Evolutionary conservation across 2,888 invertebrate genomes (phyloP).

Genomic region (Dryocosmus kuriphilus): DNA sequence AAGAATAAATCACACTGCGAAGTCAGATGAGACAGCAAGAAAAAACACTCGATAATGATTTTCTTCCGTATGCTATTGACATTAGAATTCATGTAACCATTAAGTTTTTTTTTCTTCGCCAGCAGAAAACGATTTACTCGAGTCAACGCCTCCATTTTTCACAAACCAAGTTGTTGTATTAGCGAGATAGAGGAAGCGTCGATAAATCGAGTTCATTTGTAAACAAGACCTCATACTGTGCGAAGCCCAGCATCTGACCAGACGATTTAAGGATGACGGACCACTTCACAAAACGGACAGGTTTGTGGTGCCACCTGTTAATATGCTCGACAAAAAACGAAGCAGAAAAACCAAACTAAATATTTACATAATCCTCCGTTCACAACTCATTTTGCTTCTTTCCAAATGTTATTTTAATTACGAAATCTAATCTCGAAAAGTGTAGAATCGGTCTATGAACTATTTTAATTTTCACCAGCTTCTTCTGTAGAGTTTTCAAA

Average conservation of each 20-base stretch:
- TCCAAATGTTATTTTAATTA: too few relatives aligned
- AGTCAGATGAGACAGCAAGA: too few relatives aligned
- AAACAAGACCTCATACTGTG: conserved; percentile 22
- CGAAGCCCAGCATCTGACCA: conserved; percentile 9
- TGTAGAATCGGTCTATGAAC: too few relatives aligned
- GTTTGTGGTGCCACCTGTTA: background rate
- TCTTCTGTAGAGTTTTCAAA: too few relatives aligned
- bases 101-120: background rate
- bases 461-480: too few relatives aligned
- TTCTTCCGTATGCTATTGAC: background rate
- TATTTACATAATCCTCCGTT: background rate
- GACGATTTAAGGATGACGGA: conserved; percentile 16
- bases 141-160: conserved; percentile 24
- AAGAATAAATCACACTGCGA: background rate
- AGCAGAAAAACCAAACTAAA: background rate
- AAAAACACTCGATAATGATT: conserved; percentile 23
- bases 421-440: too few relatives aligned
- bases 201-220: conserved; percentile 20
- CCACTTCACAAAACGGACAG: background rate
- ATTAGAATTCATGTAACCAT: background rate
- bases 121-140: conserved; percentile 15
- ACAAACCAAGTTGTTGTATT: conserved; percentile 1
- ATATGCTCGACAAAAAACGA: background rate
- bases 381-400: background rate
- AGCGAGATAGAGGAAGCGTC: conserved; percentile 1